Conservation (phyloP, 1,140 invertebrate species). For the Aphelinus certus region DNA sequence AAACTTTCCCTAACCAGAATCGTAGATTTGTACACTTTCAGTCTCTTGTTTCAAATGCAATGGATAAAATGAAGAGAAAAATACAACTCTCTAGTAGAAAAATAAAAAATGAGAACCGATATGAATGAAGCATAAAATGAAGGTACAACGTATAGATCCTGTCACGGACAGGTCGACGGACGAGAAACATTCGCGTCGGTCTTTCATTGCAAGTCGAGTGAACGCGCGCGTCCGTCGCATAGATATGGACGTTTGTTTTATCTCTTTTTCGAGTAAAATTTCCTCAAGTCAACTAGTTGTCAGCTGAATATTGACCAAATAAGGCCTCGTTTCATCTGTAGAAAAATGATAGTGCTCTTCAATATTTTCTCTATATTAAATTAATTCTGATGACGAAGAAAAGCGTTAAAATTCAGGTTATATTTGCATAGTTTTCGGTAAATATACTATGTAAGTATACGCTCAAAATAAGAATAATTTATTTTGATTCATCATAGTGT, state of each 20-base stretch:
- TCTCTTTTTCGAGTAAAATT: conserved; percentile 18
- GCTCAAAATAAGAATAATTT: too few species aligned
- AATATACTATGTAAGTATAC: too few species aligned
- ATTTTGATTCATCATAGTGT: too few species aligned
- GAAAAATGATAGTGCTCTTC: conserved; percentile 11
- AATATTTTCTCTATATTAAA: neutral
- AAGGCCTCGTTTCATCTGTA: conserved; percentile 2
- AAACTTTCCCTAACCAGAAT: neutral
- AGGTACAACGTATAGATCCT: conserved; percentile 32
- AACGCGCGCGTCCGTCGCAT: conserved; percentile 4
- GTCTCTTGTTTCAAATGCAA: conserved; percentile 32
- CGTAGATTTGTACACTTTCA: conserved; percentile 27
- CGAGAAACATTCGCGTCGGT: conserved; percentile 20
- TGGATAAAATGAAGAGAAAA: neutral
- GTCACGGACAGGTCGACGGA: conserved; percentile 31
- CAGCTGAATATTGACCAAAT: neutral
- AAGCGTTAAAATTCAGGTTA: too few species aligned
- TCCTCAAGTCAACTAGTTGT: neutral
- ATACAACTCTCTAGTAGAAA: neutral
- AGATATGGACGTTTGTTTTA: conserved; percentile 36
- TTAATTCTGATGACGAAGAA: too few species aligned
- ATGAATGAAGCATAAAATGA: conserved; percentile 24
- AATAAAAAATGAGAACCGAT: conserved; percentile 7
- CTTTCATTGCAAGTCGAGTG: conserved; percentile 9
- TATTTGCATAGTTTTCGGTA: too few species aligned